Evolutionary conservation across 2,113 vertebrate genomes (phyloP), one percentile per base, ranked within the genome.

Genomic region (Pelecanus crispus): DNA sequence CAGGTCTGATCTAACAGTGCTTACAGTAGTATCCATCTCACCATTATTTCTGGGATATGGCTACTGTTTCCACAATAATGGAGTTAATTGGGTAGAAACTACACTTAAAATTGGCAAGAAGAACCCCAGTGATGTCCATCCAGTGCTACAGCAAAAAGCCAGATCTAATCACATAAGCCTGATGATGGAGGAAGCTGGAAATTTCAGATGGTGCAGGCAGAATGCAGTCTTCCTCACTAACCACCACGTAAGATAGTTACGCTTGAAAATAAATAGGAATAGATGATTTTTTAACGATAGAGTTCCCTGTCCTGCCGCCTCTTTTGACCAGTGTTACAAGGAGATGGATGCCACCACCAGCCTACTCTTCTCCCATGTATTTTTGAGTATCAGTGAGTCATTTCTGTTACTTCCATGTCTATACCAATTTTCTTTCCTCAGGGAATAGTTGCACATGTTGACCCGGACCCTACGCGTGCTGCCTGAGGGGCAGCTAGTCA

Each of bases 171-270:
- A 21, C 7, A 5, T 78, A 74, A 68, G 18, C 22, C 7, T 24
- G 18, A 34, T 47, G 40, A n/a, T 71, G 71, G 63, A 83, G 45
- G 71, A 73, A 77, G 29, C 42, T 95, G 66, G n/a, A 82, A 82
- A 34, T 86, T 29, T 79, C 19, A 21, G 31, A 13, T 0, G 2
- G 28, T 68, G 20, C 15, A 50, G 32, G 32, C 34, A 80, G 53
- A 73, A 56, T 45, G 26, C 38, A 53, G 13, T n/a, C 22, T 81
- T 83, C 6, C 1, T 86, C 16, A 8, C 63, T 59, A 63, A 56
- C 15, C 8, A 47, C 36, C 6, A 13, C 0, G 0, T 56, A 40
- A 80, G 24, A 34, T 32, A 52, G 72, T 28, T 56, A 44, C 1
- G 5, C 25, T 16, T 88, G 68, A 91, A 94, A 83, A 66, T 42